phyloP scores from a whole-genome alignment of 2,888 invertebrate species.

The Carcina quercana region DNA sequence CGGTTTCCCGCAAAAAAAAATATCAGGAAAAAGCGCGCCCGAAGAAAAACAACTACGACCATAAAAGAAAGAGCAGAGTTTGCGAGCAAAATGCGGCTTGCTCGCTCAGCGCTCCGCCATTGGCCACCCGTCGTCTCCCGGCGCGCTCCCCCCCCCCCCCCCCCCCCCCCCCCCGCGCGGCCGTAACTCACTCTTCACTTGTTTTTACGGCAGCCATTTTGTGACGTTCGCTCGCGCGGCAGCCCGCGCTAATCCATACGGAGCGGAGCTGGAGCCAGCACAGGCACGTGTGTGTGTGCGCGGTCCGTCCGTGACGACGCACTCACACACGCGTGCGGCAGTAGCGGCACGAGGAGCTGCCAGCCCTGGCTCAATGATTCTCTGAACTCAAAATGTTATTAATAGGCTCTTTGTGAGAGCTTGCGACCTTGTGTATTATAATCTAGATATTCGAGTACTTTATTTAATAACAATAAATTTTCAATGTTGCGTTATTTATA shows the following conservation, averaged over 20 bases:
- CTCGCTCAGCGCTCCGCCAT: conserved; percentile 60
- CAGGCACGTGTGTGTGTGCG: conserved; percentile 38
- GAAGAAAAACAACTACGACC: conserved; percentile 66
- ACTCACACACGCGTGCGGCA: conserved; percentile 8
- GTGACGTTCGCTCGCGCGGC: conserved; percentile 69
- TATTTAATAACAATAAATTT: no score
- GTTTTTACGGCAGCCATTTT: conserved; percentile 74
- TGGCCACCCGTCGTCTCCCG: conserved; percentile 44
- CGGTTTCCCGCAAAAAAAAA: conserved; percentile 58
- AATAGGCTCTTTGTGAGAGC: conserved; percentile 20
- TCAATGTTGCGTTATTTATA: no score
- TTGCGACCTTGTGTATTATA: conserved; percentile 17
- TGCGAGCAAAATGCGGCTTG: conserved; percentile 57
- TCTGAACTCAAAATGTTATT: conserved; percentile 19
- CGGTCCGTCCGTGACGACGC: conserved; percentile 34
- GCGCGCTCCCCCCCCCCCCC: conserved; percentile 25
- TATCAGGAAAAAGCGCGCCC: conserved; percentile 62
- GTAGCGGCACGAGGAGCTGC: conserved; percentile 7
- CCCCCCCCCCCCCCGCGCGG: conserved; percentile 34
- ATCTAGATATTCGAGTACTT: no score
- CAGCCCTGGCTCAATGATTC: conserved; percentile 15
- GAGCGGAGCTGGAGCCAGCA: conserved; percentile 20
- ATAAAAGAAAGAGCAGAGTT: conserved; percentile 73
- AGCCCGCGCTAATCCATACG: conserved; percentile 61
- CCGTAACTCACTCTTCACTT: conserved; percentile 74